A percentile compares a stretch with the other conserved stretches of the same genome.
These are phyloP conservation scores for Copsychus sechellarum DNA, from an alignment of 2,113 vertebrate genomes.

Conservation along the genomic window DNA sequence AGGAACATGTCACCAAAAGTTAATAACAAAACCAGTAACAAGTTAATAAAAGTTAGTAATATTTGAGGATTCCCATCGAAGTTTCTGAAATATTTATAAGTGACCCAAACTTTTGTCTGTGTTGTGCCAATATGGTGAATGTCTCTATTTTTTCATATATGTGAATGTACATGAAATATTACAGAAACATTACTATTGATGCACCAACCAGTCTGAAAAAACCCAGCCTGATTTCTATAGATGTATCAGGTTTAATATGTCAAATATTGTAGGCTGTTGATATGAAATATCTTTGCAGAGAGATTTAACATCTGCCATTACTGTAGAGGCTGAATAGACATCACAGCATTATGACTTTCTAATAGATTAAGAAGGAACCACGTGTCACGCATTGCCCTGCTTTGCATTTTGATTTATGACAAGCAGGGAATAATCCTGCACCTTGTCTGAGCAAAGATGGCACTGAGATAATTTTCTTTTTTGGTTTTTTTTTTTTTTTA, in stretches of 20 bases:
- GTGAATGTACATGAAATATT: neutral
- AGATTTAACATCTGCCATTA: neutral
- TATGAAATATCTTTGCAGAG: neutral
- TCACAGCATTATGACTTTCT: neutral
- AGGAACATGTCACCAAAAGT: neutral
- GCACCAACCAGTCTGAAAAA: neutral
- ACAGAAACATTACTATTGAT: fast-evolving
- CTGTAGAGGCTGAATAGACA: neutral
- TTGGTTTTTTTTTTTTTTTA: neutral
- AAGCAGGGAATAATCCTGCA: constrained; percentile 4
- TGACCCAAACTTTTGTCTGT: neutral
- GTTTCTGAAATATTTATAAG: neutral
- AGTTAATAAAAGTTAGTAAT: neutral
- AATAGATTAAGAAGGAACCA: constrained; percentile 8
- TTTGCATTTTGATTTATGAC: constrained; percentile 23
- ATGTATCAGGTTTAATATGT: neutral
- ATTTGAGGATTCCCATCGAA: neutral
- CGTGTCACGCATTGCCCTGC: neutral
- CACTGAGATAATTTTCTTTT: neutral
- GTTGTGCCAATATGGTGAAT: neutral
- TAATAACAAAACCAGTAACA: neutral
- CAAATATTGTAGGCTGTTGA: neutral
- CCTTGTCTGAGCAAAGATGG: neutral
- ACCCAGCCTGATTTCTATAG: neutral
- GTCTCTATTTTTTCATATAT: fast-evolving